Conservation (phyloP, 2,888 invertebrate species). For the Crepidodera aurea region DNA sequence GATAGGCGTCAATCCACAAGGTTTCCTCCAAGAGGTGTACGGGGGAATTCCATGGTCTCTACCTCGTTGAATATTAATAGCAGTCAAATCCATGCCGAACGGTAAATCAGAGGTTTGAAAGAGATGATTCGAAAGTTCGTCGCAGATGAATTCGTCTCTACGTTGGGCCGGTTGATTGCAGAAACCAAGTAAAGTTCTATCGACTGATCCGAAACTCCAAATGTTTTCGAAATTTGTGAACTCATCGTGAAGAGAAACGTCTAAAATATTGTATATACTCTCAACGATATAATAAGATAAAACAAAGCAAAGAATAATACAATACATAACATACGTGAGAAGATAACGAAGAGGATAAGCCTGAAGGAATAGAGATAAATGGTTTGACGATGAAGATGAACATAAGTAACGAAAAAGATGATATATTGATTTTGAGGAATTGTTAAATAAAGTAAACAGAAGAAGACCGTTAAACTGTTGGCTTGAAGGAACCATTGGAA, state of each 20-base stretch:
- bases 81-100: constrained; percentile 86
- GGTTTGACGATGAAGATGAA: no score
- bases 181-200: constrained; percentile 79
- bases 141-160: constrained; percentile 82
- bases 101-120: constrained; percentile 77
- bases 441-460: no score
- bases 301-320: no score
- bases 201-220: constrained; percentile 81
- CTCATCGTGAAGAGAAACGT: constrained; percentile 83
- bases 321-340: no score
- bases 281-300: no score
- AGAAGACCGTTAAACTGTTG: no score
- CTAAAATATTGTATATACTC: no score
- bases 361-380: no score
- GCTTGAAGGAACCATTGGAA: no score
- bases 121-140: constrained; percentile 82
- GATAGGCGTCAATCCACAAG: constrained; percentile 77
- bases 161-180: constrained; percentile 79
- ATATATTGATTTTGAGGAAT: no score
- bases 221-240: constrained; percentile 74
- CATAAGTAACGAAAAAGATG: no score
- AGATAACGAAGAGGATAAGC: no score
- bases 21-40: constrained; percentile 81
- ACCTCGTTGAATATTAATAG: constrained; percentile 87
- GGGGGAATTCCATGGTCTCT: constrained; percentile 87